Evolutionary conservation across 2,888 invertebrate genomes (phyloP), one percentile per base, ranked within the genome.

Genomic region (Perizoma affinitatum): DNA sequence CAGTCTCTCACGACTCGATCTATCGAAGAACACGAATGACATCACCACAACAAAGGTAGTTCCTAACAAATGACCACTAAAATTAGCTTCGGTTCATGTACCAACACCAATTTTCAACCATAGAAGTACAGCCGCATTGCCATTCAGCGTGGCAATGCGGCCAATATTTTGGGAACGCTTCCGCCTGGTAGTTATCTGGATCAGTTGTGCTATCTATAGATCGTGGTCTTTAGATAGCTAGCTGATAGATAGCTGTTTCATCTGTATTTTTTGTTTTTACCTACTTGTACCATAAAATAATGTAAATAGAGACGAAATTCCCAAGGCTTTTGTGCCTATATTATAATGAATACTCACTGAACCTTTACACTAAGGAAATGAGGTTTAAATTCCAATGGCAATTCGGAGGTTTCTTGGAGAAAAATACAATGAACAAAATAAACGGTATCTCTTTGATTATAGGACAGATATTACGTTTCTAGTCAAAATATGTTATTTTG

Each of bases 41-140:
- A 76, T 77, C 75, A 78, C 73, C 71, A 70, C 69, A 67, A 74
- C 70, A 78, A 75, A 71, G 72, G 72, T 74, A 63, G 67, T 70
- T 72, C 72, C 70, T 78, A 72, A 76, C 68, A 80, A 79, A 80
- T 73, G 78, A 76, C 71, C 70, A 70, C 67, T 69, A 58, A 72
- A 73, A 79, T 78, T 79, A 78, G 69, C 73, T 63, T 53, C 38
- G 63, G 64, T 66, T 48, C 51, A 61, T 58, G 57, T 35, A 22
- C 22, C 7, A 35, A 10, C 57, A 58, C 40, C 10, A 35, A 33
- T 42, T 49, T 48, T 47, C 54, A 61, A 10, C 10, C 2, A n/a
- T n/a, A n/a, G n/a, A n/a, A n/a, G n/a, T n/a, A n/a, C n/a, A n/a
- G n/a, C n/a, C n/a, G n/a, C n/a, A n/a, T n/a, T n/a, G n/a, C n/a